Evolutionary conservation across 2,113 vertebrate species (phyloP).

Genomic region (Colossoma macropomum): DNA sequence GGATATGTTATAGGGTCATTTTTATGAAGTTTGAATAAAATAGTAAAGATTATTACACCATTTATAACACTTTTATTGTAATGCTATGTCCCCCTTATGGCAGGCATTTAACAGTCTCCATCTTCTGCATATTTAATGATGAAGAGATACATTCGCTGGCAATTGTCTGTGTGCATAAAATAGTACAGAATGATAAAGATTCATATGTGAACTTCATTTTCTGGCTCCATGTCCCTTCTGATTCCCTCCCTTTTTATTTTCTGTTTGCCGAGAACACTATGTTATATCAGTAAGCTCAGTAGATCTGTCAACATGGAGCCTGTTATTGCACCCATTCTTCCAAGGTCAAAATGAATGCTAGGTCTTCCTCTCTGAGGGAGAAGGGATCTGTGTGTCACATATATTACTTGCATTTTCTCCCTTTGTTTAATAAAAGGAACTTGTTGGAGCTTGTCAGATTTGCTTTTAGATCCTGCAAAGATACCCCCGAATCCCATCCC

Average conservation of each 20-base stretch:
- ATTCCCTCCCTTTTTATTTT: slow-evolving; percentile 38
- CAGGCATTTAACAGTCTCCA: background rate
- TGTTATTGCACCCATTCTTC: slow-evolving; percentile 46
- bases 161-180: background rate
- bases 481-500: slow-evolving; percentile 43
- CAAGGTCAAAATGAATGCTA: slow-evolving; percentile 58
- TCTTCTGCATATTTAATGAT: slow-evolving; percentile 3
- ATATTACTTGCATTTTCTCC: slow-evolving; percentile 51
- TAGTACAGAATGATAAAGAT: slow-evolving; percentile 9
- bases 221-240: background rate
- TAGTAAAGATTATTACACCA: background rate
- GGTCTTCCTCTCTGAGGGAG: slow-evolving; percentile 32
- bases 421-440: slow-evolving; percentile 58
- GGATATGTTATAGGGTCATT: background rate
- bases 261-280: slow-evolving; percentile 31
- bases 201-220: slow-evolving; percentile 22
- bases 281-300: slow-evolving; percentile 37
- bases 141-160: background rate
- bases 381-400: slow-evolving; percentile 42
- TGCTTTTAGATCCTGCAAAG: slow-evolving; percentile 48
- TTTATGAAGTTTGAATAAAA: slow-evolving; percentile 16
- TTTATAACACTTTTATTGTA: slow-evolving; percentile 6
- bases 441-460: slow-evolving; percentile 56
- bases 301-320: slow-evolving; percentile 51
- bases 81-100: background rate